These are phyloP conservation scores for Danionella cerebrum DNA, from an alignment of 2,113 vertebrate genomes.

Conservation along the genomic window DNA sequence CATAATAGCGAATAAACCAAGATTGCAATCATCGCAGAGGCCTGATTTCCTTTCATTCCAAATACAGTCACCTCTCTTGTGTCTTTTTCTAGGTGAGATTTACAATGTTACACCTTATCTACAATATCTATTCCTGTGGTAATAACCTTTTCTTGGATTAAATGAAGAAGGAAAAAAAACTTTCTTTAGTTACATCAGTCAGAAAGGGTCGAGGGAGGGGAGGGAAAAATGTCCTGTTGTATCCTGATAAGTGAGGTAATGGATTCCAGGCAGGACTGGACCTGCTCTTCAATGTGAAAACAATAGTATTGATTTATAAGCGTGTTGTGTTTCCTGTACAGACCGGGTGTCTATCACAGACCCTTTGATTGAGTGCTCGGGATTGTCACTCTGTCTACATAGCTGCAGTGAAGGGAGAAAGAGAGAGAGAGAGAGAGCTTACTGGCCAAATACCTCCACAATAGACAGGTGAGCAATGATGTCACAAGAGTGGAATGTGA, in stretches of 20 bases:
- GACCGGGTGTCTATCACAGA: conserved; percentile 52
- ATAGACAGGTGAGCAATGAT: conserved; percentile 40
- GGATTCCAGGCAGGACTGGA: conserved; percentile 55
- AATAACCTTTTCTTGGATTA: conserved; percentile 34
- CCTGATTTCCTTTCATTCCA: conserved; percentile 22
- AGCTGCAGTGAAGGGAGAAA: conserved; percentile 45
- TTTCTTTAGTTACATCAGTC: conserved; percentile 32
- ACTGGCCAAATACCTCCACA: conserved; percentile 2
- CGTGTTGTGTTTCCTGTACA: conserved; percentile 58
- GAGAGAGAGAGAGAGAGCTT: conserved; percentile 19
- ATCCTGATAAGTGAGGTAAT: conserved; percentile 53
- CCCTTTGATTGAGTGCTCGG: conserved; percentile 45
- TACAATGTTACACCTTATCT: conserved; percentile 35
- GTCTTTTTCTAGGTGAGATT: conserved; percentile 27
- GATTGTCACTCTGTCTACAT: conserved; percentile 49
- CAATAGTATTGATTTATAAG: conserved; percentile 58
- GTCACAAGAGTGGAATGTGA: conserved; percentile 33
- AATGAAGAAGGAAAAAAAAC: conserved; percentile 15
- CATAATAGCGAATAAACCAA: conserved; percentile 13
- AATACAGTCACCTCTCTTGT: conserved; percentile 30
- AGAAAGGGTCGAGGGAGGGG: conserved; percentile 19
- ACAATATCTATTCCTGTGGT: conserved; percentile 35
- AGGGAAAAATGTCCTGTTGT: conserved; percentile 31
- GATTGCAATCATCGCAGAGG: conserved; percentile 33
- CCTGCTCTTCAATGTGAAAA: conserved; percentile 53